These are phyloP conservation scores for Trialeurodes vaporariorum DNA, from an alignment of 1,140 invertebrate species.

Conservation along the genomic window DNA sequence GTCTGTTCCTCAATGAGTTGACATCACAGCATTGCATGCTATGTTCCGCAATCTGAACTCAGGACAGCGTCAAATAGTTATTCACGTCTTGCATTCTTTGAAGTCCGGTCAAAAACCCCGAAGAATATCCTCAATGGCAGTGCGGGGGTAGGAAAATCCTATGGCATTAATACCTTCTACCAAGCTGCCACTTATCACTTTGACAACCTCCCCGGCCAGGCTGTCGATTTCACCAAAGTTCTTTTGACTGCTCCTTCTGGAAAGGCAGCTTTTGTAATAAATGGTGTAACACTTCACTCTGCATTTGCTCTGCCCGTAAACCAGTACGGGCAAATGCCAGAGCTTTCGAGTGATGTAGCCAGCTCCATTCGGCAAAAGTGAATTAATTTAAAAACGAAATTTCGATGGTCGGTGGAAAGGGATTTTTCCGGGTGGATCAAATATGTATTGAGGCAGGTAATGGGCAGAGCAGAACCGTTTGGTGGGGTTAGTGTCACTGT, in stretches of 20 bases:
- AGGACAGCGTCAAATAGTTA: too few species aligned
- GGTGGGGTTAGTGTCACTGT: constrained; percentile 17
- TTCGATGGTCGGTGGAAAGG: constrained; percentile 30
- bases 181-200: too few species aligned
- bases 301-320: constrained; percentile 6
- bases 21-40: too few species aligned
- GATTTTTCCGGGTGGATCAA: constrained; percentile 18
- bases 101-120: too few species aligned
- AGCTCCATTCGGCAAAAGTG: constrained; percentile 23
- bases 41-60: too few species aligned
- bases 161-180: too few species aligned
- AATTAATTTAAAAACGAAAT: constrained; percentile 26
- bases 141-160: too few species aligned
- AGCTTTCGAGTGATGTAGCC: constrained; percentile 20
- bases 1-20: too few species aligned
- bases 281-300: constrained; percentile 10
- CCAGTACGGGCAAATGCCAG: background rate
- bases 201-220: too few species aligned
- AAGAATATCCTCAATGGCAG: too few species aligned
- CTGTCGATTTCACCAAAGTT: too few species aligned
- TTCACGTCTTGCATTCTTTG: too few species aligned
- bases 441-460: constrained; percentile 17
- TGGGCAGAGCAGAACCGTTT: constrained; percentile 18
- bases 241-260: constrained; percentile 12
- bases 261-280: constrained; percentile 8